Percentiles rank a stretch among this genome's conserved stretches.
Conservation (phyloP, 2,888 invertebrate genomes). For the Campoplex capitator region DNA sequence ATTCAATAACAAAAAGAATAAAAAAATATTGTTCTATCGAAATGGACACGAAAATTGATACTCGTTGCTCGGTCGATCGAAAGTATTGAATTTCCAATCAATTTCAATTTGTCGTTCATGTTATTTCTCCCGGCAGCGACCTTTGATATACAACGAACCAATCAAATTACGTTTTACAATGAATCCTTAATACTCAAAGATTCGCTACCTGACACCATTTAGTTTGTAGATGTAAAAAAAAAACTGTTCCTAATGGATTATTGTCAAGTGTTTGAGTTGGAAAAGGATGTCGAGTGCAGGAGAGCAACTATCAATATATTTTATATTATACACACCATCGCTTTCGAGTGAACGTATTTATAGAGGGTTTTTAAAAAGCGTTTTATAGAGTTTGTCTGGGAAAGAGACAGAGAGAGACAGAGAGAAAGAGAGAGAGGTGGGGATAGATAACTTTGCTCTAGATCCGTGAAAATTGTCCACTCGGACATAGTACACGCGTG, state of each 20-base stretch:
- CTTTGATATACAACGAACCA: no score
- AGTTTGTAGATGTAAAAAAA: neutral
- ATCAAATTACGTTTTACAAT: no score
- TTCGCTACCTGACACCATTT: neutral
- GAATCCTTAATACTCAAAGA: neutral
- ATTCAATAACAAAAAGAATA: no score
- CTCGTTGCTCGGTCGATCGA: neutral
- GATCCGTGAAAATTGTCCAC: conserved; percentile 45
- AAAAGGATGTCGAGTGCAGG: neutral
- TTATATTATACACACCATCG: neutral
- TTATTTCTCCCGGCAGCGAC: neutral
- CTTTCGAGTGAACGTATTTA: neutral
- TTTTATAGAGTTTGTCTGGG: conserved; percentile 9
- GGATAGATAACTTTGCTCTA: conserved; percentile 11
- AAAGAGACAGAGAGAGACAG: neutral
- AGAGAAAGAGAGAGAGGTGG: neutral
- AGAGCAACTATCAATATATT: conserved; percentile 17
- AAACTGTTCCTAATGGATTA: neutral
- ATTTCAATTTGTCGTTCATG: neutral
- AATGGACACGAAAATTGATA: neutral
- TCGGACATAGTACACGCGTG: conserved; percentile 7
- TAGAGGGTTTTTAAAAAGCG: conserved; percentile 20
- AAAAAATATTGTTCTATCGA: neutral
- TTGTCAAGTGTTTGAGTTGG: neutral
- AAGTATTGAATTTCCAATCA: neutral